Percentiles rank a stretch among this genome's conserved stretches.
Evolutionary conservation across 92 coral and sea anemone species (phyloP).

Genomic region (Phymanthus crucifer): DNA sequence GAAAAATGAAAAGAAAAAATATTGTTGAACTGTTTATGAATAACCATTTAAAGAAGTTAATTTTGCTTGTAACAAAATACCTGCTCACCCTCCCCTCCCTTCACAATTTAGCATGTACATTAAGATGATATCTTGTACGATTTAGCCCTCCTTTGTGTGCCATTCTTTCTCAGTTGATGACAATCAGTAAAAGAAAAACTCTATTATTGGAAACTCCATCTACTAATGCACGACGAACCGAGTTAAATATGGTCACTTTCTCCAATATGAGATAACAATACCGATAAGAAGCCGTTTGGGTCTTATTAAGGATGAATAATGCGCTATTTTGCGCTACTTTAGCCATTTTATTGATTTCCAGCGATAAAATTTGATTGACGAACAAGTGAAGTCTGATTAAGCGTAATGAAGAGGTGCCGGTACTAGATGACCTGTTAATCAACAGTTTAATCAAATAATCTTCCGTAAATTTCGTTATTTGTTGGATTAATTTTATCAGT

Average conservation of each 20-base stretch:
- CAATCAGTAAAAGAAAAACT: no score
- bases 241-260: background rate
- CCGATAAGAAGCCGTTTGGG: background rate
- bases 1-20: no score
- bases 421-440: background rate
- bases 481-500: background rate
- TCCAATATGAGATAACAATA: background rate
- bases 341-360: background rate
- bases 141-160: no score
- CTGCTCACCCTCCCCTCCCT: no score
- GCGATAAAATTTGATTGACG: background rate
- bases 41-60: no score
- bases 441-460: background rate
- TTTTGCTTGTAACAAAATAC: no score
- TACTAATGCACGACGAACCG: no score
- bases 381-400: background rate
- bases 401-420: background rate
- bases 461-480: background rate
- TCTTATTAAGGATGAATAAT: background rate
- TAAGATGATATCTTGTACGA: no score
- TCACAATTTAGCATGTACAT: no score
- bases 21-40: no score
- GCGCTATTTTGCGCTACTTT: background rate
- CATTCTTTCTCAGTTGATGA: no score
- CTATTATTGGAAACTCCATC: no score